These are phyloP conservation scores for Python bivittatus DNA, from an alignment of 2,113 vertebrate species.

Conservation along the genomic window DNA sequence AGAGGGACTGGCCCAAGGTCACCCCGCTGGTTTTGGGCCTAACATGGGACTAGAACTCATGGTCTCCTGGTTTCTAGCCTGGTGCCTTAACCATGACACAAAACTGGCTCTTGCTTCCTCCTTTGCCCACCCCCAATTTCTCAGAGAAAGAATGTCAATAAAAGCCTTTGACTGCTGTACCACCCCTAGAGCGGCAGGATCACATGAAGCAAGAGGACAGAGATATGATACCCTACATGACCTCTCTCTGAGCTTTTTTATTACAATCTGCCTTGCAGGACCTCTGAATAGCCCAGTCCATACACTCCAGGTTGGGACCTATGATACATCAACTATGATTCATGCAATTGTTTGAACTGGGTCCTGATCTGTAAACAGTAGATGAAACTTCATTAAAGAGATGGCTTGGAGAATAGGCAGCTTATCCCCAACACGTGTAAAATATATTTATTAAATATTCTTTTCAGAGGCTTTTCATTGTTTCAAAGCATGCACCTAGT, in stretches of 20 bases:
- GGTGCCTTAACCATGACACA: not conserved
- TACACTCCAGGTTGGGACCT: accelerated
- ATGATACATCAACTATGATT: constrained; percentile 27
- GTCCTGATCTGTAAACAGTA: not conserved
- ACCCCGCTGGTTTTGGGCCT: not conserved
- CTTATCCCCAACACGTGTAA: not conserved
- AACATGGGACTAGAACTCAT: not conserved
- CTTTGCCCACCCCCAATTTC: not conserved
- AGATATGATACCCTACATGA: not conserved
- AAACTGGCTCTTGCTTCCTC: not conserved
- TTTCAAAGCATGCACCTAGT: not conserved
- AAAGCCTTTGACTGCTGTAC: not conserved
- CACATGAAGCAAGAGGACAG: not conserved
- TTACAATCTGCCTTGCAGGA: not conserved
- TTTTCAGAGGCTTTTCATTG: not conserved
- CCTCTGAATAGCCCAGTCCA: not conserved
- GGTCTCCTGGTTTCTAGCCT: not conserved
- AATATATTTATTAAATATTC: not conserved
- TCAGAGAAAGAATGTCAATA: not conserved
- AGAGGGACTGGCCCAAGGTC: not conserved
- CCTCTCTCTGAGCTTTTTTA: not conserved
- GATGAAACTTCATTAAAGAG: not conserved
- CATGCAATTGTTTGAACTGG: constrained; percentile 23
- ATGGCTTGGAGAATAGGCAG: constrained; percentile 15
- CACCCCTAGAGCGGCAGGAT: not conserved